Evolutionary conservation across 2,888 invertebrate species (phyloP).

Genomic region (Pseudeuparius sepicola): DNA sequence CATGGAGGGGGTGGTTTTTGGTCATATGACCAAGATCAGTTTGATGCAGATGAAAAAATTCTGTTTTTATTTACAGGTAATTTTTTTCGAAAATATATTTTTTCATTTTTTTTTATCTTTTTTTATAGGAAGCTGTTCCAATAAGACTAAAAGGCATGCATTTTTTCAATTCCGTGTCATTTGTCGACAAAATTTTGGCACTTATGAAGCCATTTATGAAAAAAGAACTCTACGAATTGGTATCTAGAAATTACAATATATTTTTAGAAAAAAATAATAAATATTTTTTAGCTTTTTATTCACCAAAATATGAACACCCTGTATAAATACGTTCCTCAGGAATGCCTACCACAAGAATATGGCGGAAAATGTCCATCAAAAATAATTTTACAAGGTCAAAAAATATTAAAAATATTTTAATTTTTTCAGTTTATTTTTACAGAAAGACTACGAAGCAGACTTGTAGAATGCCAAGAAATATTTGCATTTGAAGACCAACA

Average conservation of each 20-base stretch:
- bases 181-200: constrained; percentile 41
- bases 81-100: neutral
- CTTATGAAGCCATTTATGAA: constrained; percentile 46
- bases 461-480: too few species aligned
- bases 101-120: neutral
- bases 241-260: constrained; percentile 13
- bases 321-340: constrained; percentile 41
- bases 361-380: constrained; percentile 42
- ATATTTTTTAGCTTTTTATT: constrained; percentile 28
- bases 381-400: constrained; percentile 24
- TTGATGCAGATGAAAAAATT: constrained; percentile 50
- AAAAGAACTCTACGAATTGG: constrained; percentile 37
- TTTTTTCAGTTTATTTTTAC: constrained; percentile 11
- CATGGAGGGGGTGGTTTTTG: constrained; percentile 48
- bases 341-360: constrained; percentile 51
- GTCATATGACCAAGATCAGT: constrained; percentile 53
- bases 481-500: constrained; percentile 44
- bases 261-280: too few species aligned
- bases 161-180: constrained; percentile 40
- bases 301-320: constrained; percentile 29
- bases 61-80: constrained; percentile 54
- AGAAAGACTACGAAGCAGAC: too few species aligned
- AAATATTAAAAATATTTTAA: constrained; percentile 6
- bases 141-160: constrained; percentile 43
- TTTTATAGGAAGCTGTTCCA: constrained; percentile 40